phyloP scores from a whole-genome alignment of 2,113 vertebrate species.

The Perca schrenkii region DNA sequence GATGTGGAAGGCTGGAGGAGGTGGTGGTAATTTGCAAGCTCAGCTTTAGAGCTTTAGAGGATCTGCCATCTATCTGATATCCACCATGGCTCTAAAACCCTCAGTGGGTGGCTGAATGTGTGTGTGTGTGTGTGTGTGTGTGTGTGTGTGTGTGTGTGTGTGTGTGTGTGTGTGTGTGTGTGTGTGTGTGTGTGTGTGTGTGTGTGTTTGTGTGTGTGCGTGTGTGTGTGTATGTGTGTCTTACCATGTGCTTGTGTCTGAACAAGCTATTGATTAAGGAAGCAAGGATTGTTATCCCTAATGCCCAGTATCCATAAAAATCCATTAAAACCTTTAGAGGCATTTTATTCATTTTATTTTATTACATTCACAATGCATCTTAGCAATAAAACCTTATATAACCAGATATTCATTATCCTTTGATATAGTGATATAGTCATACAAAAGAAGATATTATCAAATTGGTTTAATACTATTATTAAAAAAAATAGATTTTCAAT shows the following conservation, averaged over 20 bases:
- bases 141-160: neutral
- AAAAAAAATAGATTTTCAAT: neutral
- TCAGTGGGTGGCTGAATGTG: slow-evolving; percentile 63
- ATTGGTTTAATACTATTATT: neutral
- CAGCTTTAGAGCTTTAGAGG: slow-evolving; percentile 82
- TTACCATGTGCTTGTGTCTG: slow-evolving; percentile 18
- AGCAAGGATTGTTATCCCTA: neutral
- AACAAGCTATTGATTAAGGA: slow-evolving; percentile 13
- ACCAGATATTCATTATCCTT: neutral
- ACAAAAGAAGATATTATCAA: neutral
- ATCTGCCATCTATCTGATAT: slow-evolving; percentile 84
- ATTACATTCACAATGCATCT: neutral
- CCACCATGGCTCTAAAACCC: slow-evolving; percentile 66
- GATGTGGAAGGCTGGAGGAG: slow-evolving; percentile 77
- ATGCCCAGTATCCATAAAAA: neutral
- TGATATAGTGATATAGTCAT: neutral
- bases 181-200: too few species aligned
- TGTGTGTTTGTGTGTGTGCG: too few species aligned
- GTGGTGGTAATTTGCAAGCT: slow-evolving; percentile 83
- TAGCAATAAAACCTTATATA: neutral
- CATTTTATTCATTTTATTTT: neutral
- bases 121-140: slow-evolving; percentile 19
- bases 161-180: too few species aligned
- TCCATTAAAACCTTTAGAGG: neutral
- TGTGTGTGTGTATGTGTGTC: neutral